phyloP scores from a whole-genome alignment of 2,113 vertebrate species.

The Callaeas wilsoni region DNA sequence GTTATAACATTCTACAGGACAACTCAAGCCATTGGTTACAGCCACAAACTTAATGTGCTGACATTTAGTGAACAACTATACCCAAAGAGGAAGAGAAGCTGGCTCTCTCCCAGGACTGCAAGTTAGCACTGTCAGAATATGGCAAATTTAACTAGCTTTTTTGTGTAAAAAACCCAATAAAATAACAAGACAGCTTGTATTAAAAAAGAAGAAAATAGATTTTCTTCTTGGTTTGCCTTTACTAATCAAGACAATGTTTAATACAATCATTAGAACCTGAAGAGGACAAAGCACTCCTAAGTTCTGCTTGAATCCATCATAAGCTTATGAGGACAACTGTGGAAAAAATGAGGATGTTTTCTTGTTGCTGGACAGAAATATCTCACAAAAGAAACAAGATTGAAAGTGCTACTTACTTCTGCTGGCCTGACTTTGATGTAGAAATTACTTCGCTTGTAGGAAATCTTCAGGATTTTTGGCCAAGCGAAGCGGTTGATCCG shows the following conservation, averaged over 20 bases:
- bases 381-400: neutral
- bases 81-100: neutral
- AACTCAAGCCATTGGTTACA: neutral
- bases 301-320: neutral
- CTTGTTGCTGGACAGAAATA: neutral
- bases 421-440: slow-evolving; percentile 98
- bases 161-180: neutral
- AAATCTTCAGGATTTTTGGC: slow-evolving; percentile 99
- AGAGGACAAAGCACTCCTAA: neutral
- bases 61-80: neutral
- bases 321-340: neutral
- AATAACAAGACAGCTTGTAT: neutral
- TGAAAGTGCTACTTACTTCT: slow-evolving; percentile 77
- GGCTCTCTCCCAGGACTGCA: neutral
- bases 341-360: neutral
- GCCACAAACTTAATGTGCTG: neutral
- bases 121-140: neutral
- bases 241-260: neutral
- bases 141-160: neutral
- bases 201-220: neutral
- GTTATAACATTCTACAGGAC: neutral
- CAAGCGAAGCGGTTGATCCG: slow-evolving; percentile 98
- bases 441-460: slow-evolving; percentile 98
- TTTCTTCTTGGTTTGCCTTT: neutral
- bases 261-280: neutral